Evolutionary conservation across 2,888 invertebrate genomes (phyloP).

Genomic region (Nezara viridula): DNA sequence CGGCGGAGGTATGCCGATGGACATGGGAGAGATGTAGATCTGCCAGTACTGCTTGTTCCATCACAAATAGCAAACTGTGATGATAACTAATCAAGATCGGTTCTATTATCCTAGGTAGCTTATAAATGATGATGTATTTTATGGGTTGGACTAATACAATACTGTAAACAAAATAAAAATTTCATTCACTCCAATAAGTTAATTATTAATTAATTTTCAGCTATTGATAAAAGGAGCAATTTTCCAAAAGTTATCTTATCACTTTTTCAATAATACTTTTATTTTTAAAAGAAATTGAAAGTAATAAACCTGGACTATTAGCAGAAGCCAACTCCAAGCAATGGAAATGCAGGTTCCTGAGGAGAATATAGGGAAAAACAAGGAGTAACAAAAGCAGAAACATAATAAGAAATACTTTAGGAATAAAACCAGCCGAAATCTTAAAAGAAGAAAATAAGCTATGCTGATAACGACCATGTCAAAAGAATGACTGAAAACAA

Average conservation of each 20-base stretch:
- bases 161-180: not conserved
- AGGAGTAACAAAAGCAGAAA: no score
- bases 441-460: no score
- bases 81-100: not conserved
- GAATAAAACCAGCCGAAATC: no score
- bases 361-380: no score
- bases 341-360: no score
- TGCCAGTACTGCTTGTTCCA: not conserved
- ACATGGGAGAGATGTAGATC: conserved; percentile 67
- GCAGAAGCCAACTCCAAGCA: no score
- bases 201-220: not conserved
- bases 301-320: no score
- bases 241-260: no score
- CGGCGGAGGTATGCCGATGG: conserved; percentile 71
- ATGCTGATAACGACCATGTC: no score
- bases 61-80: not conserved
- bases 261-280: not conserved
- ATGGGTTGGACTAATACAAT: not conserved
- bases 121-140: not conserved
- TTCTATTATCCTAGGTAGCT: not conserved
- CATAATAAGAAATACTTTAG: no score
- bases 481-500: no score
- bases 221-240: not conserved
- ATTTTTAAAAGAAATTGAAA: not conserved
- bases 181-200: not conserved